Percentiles rank a stretch among this genome's conserved stretches.
These are phyloP conservation scores for Aegithalos caudatus DNA, from an alignment of 2,113 vertebrate species.

Conservation along the genomic window DNA sequence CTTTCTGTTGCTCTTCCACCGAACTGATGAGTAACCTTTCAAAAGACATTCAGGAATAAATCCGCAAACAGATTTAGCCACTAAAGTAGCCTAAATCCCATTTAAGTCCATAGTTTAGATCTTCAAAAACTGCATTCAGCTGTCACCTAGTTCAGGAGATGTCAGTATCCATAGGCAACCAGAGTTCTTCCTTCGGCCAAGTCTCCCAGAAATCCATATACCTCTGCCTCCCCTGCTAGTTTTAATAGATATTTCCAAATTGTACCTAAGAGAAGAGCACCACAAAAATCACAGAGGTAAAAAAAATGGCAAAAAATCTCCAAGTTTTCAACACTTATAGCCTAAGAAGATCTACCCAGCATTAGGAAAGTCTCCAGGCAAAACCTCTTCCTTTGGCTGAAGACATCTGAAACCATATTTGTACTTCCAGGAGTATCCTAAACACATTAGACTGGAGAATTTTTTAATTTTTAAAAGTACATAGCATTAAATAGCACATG, in stretches of 20 bases:
- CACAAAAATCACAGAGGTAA: background rate
- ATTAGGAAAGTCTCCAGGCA: background rate
- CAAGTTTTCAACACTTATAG: fast-evolving
- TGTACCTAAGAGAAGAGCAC: background rate
- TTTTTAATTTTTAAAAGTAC: background rate
- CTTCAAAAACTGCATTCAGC: conserved; percentile 21
- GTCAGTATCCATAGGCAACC: background rate
- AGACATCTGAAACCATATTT: background rate
- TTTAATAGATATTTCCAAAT: background rate
- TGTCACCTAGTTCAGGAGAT: background rate
- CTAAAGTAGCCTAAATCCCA: conserved; percentile 45
- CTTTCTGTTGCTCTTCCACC: conserved; percentile 2
- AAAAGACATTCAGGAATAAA: conserved; percentile 51
- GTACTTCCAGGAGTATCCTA: background rate
- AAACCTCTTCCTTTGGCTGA: background rate
- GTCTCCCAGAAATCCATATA: background rate
- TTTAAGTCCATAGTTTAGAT: conserved; percentile 47
- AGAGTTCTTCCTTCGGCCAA: background rate
- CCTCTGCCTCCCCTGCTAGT: background rate
- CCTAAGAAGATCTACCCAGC: background rate
- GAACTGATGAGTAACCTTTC: conserved; percentile 39
- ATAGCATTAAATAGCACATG: background rate
- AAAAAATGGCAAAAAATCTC: background rate
- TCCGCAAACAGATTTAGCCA: conserved; percentile 54
- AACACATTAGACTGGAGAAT: background rate